Conservation (phyloP, 2,888 invertebrate species). For the Horisme vitalbata region DNA sequence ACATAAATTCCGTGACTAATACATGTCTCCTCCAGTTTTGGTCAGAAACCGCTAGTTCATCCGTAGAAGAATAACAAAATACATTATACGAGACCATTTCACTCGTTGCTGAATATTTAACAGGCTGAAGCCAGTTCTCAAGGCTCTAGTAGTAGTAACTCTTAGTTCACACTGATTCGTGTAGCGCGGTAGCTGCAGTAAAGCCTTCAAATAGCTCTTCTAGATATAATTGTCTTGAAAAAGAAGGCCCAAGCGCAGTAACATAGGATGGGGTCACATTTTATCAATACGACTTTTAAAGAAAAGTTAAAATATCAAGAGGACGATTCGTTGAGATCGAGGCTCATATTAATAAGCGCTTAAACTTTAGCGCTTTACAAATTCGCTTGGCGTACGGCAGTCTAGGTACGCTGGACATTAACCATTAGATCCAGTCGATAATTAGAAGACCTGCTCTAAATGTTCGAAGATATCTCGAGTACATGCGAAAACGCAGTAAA, state of each 20-base stretch:
- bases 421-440: slow-evolving; percentile 20
- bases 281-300: too few relatives aligned
- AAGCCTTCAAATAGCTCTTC: not conserved
- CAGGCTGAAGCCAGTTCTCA: slow-evolving; percentile 6
- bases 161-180: slow-evolving; percentile 4
- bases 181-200: slow-evolving; percentile 11
- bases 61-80: slow-evolving; percentile 15
- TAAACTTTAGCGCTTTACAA: not conserved
- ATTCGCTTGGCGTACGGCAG: not conserved
- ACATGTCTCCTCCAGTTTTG: slow-evolving; percentile 25
- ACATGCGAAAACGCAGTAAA: slow-evolving; percentile 26
- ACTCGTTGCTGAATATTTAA: slow-evolving; percentile 25
- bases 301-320: too few relatives aligned
- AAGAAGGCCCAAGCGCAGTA: too few relatives aligned
- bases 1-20: slow-evolving; percentile 18
- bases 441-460: slow-evolving; percentile 22
- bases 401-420: not conserved
- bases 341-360: too few relatives aligned
- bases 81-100: slow-evolving; percentile 33
- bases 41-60: slow-evolving; percentile 25
- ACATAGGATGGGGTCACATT: too few relatives aligned
- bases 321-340: too few relatives aligned
- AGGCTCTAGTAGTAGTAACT: too few relatives aligned
- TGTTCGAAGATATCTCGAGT: slow-evolving; percentile 16
- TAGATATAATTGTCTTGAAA: too few relatives aligned